Evolutionary conservation across 2,888 invertebrate genomes (phyloP).

Genomic region (Brenthis ino): DNA sequence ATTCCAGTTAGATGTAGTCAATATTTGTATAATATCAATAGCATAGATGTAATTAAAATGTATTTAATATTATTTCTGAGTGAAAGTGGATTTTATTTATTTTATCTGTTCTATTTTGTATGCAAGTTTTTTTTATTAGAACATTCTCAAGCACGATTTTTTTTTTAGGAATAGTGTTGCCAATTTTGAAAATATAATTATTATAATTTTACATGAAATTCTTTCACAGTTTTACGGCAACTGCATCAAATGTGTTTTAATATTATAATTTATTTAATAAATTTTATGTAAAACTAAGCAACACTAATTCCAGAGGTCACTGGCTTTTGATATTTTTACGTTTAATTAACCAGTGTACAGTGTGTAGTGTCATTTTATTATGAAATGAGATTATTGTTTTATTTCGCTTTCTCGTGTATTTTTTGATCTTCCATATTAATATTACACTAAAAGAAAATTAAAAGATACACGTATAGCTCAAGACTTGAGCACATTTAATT

Average conservation of each 20-base stretch:
- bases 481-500: constrained; percentile 3
- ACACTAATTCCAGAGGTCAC: not conserved
- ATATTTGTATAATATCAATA: constrained; percentile 73
- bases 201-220: not conserved
- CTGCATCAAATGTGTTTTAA: not conserved
- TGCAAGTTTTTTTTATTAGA: constrained; percentile 1
- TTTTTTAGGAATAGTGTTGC: constrained; percentile 8
- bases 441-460: not conserved
- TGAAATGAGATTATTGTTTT: constrained; percentile 15
- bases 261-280: not conserved
- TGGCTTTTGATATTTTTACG: no score
- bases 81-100: constrained; percentile 47
- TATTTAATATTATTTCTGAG: constrained; percentile 59
- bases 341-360: not conserved
- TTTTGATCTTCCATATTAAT: constrained; percentile 10
- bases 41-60: constrained; percentile 62
- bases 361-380: constrained; percentile 2
- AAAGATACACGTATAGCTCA: constrained; percentile 7
- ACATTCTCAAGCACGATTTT: not conserved
- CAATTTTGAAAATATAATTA: constrained; percentile 3
- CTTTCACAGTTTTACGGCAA: not conserved
- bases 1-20: constrained; percentile 75
- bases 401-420: constrained; percentile 1
- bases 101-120: constrained; percentile 37
- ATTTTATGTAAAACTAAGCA: not conserved